A percentile compares a stretch with the other conserved stretches of the same genome.
Evolutionary conservation across 23 tunicate genomes (phyloP).

Genomic region (Phallusia fumigata): DNA sequence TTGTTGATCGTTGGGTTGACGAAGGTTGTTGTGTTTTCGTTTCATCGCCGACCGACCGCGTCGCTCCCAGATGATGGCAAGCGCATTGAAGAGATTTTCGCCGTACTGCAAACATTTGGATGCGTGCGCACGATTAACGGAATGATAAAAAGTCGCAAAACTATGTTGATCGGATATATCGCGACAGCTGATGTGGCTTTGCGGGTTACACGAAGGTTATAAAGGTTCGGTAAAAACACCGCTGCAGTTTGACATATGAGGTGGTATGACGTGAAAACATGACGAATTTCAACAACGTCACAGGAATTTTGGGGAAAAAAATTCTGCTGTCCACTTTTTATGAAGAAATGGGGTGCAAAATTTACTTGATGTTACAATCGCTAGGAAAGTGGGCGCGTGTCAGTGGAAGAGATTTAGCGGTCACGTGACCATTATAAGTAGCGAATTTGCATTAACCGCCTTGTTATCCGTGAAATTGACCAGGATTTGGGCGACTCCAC

Average conservation of each 20-base stretch:
- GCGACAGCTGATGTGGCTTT: background rate
- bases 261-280: background rate
- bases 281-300: background rate
- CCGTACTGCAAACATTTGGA: constrained; percentile 54
- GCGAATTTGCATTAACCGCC: background rate
- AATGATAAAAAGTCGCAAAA: background rate
- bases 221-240: too few species aligned
- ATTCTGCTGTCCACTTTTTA: background rate
- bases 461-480: background rate
- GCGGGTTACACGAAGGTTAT: background rate
- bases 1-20: constrained; percentile 32
- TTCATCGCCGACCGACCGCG: constrained; percentile 12
- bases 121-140: background rate
- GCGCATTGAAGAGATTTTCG: constrained; percentile 69
- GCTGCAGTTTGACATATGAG: background rate
- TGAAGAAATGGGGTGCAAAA: too few species aligned
- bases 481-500: background rate
- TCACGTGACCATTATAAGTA: background rate
- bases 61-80: constrained; percentile 79
- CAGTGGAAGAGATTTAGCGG: background rate
- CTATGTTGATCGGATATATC: constrained; percentile 4
- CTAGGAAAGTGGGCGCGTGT: background rate
- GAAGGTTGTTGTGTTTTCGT: background rate
- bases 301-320: background rate
- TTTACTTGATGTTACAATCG: too few species aligned